Evolutionary conservation across 23 tunicate species (phyloP).

Genomic region (Styela plicata): DNA sequence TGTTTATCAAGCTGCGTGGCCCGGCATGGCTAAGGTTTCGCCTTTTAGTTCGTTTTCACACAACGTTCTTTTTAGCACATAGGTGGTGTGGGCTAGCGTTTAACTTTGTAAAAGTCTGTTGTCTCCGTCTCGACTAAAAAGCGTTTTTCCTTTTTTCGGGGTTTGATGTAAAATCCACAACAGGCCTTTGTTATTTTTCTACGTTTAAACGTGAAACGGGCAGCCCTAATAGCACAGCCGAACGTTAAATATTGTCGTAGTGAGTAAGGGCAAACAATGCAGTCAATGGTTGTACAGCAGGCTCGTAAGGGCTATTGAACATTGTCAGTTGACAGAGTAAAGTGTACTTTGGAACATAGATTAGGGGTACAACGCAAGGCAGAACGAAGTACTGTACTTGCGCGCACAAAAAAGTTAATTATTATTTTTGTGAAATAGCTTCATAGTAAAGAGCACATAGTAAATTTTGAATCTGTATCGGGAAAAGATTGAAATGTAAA

Average conservation of each 20-base stretch:
- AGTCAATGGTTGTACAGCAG: background rate
- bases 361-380: background rate
- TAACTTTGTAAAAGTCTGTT: background rate
- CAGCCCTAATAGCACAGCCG: too few species aligned
- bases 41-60: too few species aligned
- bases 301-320: background rate
- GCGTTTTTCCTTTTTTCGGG: background rate
- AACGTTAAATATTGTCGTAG: background rate
- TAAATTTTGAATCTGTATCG: too few species aligned
- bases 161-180: background rate
- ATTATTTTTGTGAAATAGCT: too few species aligned
- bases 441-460: too few species aligned
- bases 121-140: background rate
- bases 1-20: too few species aligned
- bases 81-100: background rate
- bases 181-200: background rate
- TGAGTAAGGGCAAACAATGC: background rate
- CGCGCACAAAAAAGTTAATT: too few species aligned
- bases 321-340: background rate
- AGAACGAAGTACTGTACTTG: background rate
- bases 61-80: background rate
- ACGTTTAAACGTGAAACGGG: background rate
- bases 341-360: background rate
- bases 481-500: too few species aligned
- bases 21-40: too few species aligned